Evolutionary conservation across 2,797 vertebrate species (phyloP), one percentile per base, ranked within the genome.

Genomic region (Anguilla anguilla): DNA sequence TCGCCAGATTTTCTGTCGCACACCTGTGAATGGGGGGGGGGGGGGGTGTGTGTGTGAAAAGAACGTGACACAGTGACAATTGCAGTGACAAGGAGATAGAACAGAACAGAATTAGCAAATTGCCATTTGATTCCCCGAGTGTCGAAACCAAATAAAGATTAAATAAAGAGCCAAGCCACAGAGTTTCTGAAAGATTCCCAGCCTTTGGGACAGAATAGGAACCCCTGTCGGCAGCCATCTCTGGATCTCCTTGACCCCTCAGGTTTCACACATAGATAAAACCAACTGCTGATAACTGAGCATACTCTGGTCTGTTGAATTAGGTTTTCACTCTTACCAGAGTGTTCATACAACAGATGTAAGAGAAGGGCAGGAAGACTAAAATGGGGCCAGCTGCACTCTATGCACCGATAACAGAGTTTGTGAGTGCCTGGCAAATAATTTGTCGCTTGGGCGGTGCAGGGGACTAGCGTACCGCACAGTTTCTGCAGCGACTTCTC

Each of bases 401-500:
- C 2, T 72, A 31, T 72, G 67, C 31, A 10, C 2, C 19, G 17
- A 43, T 43, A 25, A 43, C 72, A 17, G 13, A 43, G 35, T 43
- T 35, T 74, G 35, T 1, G 35, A 17, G 17, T 17, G 11, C 17
- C 11, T 5, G 3, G 15, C 0, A 17, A 43, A 43, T 13, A 43
- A 17, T 81, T 49, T 19, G 5, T 13, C 1, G 77, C 43, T 2
- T 19, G 49, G 39, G 17, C 77, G 9, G 39, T 31, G 6, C n/a
- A 59, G 79, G 81, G 57, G 10, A 11, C 0, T 31, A 57, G 72
- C 96, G 57, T 95, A 99, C 98, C 98, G n/a, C 98, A 99, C 85
- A 98, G 95, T 87, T 98, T 98, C 92, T 99, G 98, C 89, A 99
- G 95, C 39, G 98, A 98, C 92, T 98, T 98, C 90, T 99, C 98